phyloP scores from a whole-genome alignment of 2,113 vertebrate genomes.

The Chaetodon auriga region DNA sequence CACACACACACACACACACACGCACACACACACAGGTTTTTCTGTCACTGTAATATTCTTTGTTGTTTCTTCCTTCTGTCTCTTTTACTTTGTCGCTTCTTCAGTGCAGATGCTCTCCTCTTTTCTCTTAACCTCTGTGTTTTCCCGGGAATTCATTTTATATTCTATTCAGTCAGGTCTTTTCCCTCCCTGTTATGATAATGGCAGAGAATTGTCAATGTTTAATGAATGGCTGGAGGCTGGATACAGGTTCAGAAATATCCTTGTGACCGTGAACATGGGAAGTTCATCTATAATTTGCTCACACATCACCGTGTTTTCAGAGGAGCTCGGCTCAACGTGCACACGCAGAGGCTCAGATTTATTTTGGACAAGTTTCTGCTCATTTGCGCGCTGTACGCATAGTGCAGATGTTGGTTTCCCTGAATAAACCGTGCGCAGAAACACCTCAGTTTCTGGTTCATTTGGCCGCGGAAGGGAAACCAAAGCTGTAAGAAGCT shows the following conservation, averaged over 20 bases:
- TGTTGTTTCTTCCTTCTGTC: conserved; percentile 26
- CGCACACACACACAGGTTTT: background rate
- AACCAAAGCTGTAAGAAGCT: conserved; percentile 41
- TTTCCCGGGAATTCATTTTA: conserved; percentile 51
- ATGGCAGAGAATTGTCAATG: conserved; percentile 68
- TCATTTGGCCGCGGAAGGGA: conserved; percentile 50
- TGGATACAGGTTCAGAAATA: conserved; percentile 64
- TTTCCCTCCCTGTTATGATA: conserved; percentile 68
- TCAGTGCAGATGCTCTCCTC: conserved; percentile 40
- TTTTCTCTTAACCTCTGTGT: conserved; percentile 27
- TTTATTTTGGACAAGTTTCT: conserved; percentile 52
- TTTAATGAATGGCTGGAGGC: conserved; percentile 77
- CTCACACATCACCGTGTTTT: conserved; percentile 42
- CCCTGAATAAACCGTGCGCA: conserved; percentile 53
- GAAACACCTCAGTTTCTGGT: conserved; percentile 46
- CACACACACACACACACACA: background rate
- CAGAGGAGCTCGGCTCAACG: conserved; percentile 37
- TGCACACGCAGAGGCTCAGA: conserved; percentile 29
- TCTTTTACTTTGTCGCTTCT: conserved; percentile 29
- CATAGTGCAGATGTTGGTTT: conserved; percentile 52
- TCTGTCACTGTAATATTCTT: conserved; percentile 10
- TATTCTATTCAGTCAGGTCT: conserved; percentile 63
- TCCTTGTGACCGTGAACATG: conserved; percentile 60
- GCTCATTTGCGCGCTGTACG: conserved; percentile 52
- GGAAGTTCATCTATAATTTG: conserved; percentile 70